Evolutionary conservation across 1,140 invertebrate genomes (phyloP).

Genomic region (Samia ricini): DNA sequence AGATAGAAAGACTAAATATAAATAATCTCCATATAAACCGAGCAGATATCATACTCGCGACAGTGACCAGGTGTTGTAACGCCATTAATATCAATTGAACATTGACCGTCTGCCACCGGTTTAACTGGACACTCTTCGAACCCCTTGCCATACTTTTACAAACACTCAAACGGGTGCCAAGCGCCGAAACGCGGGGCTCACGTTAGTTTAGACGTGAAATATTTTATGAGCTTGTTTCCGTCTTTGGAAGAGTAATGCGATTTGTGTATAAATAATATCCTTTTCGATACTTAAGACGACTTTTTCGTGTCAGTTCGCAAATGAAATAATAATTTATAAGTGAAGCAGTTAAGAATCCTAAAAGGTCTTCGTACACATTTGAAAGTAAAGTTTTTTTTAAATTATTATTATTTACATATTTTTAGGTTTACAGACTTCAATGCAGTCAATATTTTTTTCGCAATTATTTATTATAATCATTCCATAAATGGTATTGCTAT

Average conservation of each 20-base stretch:
- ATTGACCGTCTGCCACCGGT: slow-evolving; percentile 56
- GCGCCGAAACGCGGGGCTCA: slow-evolving; percentile 28
- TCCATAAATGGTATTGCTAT: no score
- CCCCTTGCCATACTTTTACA: slow-evolving; percentile 21
- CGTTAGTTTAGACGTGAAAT: slow-evolving; percentile 42
- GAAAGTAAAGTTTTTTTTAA: no score
- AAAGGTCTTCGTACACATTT: background rate
- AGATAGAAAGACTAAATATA: background rate
- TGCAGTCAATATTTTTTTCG: no score
- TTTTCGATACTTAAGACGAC: slow-evolving; percentile 37
- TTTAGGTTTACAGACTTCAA: background rate
- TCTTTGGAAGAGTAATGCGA: slow-evolving; percentile 58
- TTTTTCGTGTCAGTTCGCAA: background rate
- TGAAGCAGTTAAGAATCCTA: background rate
- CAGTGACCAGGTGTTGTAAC: slow-evolving; percentile 62
- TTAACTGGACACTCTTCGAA: slow-evolving; percentile 31
- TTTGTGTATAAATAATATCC: slow-evolving; percentile 25
- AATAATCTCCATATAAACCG: slow-evolving; percentile 41
- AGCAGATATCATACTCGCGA: slow-evolving; percentile 33
- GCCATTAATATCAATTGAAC: slow-evolving; percentile 73
- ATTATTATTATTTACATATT: background rate
- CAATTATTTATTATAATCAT: no score
- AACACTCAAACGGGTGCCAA: slow-evolving; percentile 17
- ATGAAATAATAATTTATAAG: background rate
- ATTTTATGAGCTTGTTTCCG: slow-evolving; percentile 67